Conservation (phyloP, 2,888 invertebrate genomes). For the Tetragnatha montana region DNA sequence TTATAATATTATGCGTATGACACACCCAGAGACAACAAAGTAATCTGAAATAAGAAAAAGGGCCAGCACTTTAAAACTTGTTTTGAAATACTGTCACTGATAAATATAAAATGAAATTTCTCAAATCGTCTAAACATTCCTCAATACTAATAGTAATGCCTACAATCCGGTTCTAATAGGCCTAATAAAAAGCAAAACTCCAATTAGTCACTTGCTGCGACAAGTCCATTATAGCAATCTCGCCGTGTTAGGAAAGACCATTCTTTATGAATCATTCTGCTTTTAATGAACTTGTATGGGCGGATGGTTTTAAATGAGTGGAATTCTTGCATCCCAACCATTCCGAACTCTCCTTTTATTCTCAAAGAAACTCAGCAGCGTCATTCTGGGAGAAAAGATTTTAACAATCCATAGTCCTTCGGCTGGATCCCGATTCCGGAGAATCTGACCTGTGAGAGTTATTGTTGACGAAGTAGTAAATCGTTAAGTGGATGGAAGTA, state of each 20-base stretch:
- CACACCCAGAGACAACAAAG: too few relatives aligned
- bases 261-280: neutral
- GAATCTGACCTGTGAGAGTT: slow-evolving; percentile 5
- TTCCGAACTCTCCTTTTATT: neutral
- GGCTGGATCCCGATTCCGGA: neutral
- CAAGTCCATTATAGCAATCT: neutral
- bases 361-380: neutral
- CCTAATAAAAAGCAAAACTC: neutral
- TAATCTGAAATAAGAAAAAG: too few relatives aligned
- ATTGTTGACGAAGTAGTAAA: slow-evolving; percentile 45
- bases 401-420: neutral
- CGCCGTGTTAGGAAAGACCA: neutral
- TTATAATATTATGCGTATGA: too few relatives aligned
- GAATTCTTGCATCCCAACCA: neutral
- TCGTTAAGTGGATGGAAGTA: slow-evolving; percentile 33
- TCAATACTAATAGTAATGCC: neutral
- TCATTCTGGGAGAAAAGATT: neutral
- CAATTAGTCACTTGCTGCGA: neutral
- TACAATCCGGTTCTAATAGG: neutral
- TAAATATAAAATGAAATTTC: neutral
- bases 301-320: neutral
- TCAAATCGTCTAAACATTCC: neutral
- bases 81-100: neutral
- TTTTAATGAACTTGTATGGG: neutral
- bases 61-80: neutral